A percentile compares a stretch with the other conserved stretches of the same genome.
phyloP scores from a whole-genome alignment of 2,888 invertebrate genomes.

The Drosophila algonquin region DNA sequence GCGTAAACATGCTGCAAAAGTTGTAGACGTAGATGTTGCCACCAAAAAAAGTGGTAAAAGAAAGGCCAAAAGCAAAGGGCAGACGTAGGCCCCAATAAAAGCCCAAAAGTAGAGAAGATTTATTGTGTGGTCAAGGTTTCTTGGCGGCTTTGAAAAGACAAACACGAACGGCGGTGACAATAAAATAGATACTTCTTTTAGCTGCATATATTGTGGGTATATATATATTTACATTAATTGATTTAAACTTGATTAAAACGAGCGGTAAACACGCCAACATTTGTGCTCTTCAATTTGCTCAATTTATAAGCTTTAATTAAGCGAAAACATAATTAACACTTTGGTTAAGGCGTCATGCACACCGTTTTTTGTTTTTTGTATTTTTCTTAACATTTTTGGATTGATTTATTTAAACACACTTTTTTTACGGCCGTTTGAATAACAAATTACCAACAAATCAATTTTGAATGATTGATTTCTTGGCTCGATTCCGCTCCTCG shows the following conservation, averaged over 20 bases:
- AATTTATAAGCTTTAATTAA: constrained; percentile 71
- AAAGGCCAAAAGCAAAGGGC: constrained; percentile 5
- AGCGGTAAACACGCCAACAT: constrained; percentile 37
- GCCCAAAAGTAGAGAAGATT: constrained; percentile 35
- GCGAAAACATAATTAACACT: constrained; percentile 69
- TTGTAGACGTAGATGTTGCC: not conserved
- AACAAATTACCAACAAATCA: constrained; percentile 76
- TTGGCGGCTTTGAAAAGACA: constrained; percentile 34
- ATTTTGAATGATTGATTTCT: constrained; percentile 76
- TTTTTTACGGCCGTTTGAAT: constrained; percentile 54
- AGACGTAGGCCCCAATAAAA: constrained; percentile 1
- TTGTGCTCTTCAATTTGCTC: constrained; percentile 56
- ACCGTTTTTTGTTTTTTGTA: constrained; percentile 23
- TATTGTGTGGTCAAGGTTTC: constrained; percentile 67
- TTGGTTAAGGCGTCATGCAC: constrained; percentile 56
- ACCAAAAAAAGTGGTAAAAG: constrained; percentile 4
- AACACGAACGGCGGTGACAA: constrained; percentile 29
- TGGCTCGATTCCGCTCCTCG: constrained; percentile 60
- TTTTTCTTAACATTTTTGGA: constrained; percentile 49
- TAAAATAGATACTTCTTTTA: constrained; percentile 11
- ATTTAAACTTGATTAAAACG: constrained; percentile 56
- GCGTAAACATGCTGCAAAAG: constrained; percentile 32
- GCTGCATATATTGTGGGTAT: not conserved
- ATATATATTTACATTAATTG: constrained; percentile 37
- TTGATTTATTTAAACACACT: constrained; percentile 38